Evolutionary conservation across 2,113 vertebrate genomes (phyloP).

Genomic region (Meriones unguiculatus): DNA sequence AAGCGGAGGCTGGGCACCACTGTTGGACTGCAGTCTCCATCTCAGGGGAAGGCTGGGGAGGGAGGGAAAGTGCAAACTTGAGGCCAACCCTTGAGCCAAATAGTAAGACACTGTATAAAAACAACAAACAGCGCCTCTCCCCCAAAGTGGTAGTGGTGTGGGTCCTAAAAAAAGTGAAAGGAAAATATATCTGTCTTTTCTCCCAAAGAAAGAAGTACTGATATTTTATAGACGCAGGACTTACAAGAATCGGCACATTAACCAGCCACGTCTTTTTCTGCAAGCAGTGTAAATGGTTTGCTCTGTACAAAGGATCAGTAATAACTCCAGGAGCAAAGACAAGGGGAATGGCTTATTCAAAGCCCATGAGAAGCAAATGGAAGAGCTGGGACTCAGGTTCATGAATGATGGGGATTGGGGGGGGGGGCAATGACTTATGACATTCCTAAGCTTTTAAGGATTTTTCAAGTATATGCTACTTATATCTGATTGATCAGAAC

Average conservation of each 20-base stretch:
- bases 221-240: not conserved
- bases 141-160: not conserved
- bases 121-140: not conserved
- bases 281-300: not conserved
- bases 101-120: not conserved
- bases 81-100: not conserved
- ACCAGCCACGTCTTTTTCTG: not conserved
- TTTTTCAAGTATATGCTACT: slow-evolving; percentile 20
- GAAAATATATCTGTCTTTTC: not conserved
- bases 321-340: not conserved
- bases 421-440: not conserved
- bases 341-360: not conserved
- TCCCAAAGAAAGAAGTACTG: not conserved
- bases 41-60: not conserved
- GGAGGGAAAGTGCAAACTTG: not conserved
- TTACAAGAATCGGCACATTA: not conserved
- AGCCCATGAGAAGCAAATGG: not conserved
- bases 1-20: not conserved
- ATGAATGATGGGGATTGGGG: not conserved
- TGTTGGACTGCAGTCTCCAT: not conserved
- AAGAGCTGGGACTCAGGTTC: not conserved
- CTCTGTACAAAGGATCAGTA: not conserved
- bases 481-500: slow-evolving; percentile 7
- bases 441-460: not conserved
- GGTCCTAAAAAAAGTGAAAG: not conserved